Conservation (phyloP, 1,140 invertebrate genomes). For the Aphelinus certus region DNA sequence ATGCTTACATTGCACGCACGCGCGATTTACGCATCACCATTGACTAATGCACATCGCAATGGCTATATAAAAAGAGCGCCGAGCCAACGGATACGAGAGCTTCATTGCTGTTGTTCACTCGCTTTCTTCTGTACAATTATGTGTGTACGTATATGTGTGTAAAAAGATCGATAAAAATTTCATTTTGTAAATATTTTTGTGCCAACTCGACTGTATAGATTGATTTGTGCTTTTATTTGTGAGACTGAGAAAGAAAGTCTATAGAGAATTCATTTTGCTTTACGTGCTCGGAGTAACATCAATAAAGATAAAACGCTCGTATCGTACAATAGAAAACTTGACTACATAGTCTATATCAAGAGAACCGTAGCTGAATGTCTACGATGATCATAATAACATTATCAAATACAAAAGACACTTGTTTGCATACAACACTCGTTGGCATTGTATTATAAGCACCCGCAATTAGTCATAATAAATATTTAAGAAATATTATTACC, state of each 20-base stretch:
- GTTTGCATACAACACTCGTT: conserved; percentile 4
- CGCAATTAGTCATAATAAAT: conserved; percentile 32
- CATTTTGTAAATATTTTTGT: too few species aligned
- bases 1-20: too few species aligned
- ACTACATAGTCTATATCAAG: conserved; percentile 24
- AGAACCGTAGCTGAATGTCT: conserved; percentile 25
- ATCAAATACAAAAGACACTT: conserved; percentile 38
- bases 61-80: conserved; percentile 10
- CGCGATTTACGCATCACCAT: too few species aligned
- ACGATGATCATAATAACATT: conserved; percentile 22
- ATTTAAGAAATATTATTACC: conserved; percentile 25
- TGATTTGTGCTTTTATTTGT: conserved; percentile 26
- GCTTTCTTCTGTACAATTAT: not conserved
- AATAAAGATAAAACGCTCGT: conserved; percentile 28
- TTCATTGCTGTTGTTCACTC: not conserved
- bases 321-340: conserved; percentile 29
- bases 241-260: conserved; percentile 1
- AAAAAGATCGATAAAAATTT: too few species aligned
- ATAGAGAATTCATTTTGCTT: not conserved
- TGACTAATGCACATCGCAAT: conserved; percentile 13
- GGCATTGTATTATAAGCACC: conserved; percentile 31
- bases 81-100: conserved; percentile 7
- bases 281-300: conserved; percentile 19
- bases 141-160: not conserved
- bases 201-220: conserved; percentile 18